Percentiles rank a stretch among this genome's conserved stretches.
These are phyloP conservation scores for Fragum sueziense DNA, from an alignment of 2,888 invertebrate genomes.

Conservation along the genomic window DNA sequence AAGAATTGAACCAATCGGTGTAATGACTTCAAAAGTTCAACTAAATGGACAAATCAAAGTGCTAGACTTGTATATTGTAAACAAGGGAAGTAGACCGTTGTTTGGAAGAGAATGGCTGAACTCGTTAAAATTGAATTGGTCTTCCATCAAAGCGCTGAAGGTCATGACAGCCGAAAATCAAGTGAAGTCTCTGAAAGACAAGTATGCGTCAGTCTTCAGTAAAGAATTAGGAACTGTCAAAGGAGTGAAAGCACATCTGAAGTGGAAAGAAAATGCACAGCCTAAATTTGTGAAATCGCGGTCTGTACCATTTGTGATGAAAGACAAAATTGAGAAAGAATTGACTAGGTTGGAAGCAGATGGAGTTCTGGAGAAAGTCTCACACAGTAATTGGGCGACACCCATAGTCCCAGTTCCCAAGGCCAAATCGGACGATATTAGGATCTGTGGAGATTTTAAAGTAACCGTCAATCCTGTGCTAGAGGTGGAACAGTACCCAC, in stretches of 20 bases:
- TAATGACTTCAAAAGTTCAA: too few species aligned
- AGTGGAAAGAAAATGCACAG: constrained; percentile 27
- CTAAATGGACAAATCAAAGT: constrained; percentile 10
- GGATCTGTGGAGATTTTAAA: constrained; percentile 60
- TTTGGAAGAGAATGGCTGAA: constrained; percentile 15
- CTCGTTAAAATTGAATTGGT: constrained; percentile 14
- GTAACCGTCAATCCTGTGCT: constrained; percentile 66
- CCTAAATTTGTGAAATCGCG: constrained; percentile 44
- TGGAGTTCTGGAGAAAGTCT: constrained; percentile 31
- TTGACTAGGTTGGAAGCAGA: constrained; percentile 31
- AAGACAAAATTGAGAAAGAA: constrained; percentile 36
- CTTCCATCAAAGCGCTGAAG: background rate
- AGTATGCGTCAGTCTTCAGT: background rate
- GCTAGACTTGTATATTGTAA: constrained; percentile 43
- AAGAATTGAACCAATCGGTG: too few species aligned
- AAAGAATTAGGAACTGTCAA: constrained; percentile 9
- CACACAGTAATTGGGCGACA: constrained; percentile 57
- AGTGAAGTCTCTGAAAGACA: background rate
- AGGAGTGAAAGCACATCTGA: constrained; percentile 24
- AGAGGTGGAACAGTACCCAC: constrained; percentile 63
- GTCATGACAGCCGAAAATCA: background rate
- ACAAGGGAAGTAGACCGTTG: constrained; percentile 21
- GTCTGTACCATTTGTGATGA: constrained; percentile 41
- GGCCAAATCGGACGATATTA: constrained; percentile 38
- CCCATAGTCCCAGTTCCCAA: constrained; percentile 61